phyloP scores from a whole-genome alignment of 2,888 invertebrate genomes.

The Eurytoma californica region DNA sequence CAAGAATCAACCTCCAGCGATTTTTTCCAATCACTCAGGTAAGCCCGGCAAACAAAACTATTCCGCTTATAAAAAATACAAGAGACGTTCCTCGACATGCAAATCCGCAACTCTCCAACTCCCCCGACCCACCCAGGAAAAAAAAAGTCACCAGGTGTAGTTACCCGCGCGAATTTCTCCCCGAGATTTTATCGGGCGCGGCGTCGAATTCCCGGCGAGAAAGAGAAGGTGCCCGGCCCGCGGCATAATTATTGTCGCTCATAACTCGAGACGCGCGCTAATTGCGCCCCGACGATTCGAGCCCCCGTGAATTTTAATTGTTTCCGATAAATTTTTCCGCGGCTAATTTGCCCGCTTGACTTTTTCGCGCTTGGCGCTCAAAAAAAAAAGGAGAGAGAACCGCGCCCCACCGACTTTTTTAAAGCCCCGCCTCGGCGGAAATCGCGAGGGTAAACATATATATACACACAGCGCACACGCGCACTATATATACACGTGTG shows the following conservation, averaged over 20 bases:
- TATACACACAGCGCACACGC: too few relatives aligned
- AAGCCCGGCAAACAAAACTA: neutral
- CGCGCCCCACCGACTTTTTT: conserved; percentile 16
- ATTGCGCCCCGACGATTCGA: conserved; percentile 37
- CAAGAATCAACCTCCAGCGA: too few relatives aligned
- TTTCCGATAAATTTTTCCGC: conserved; percentile 21
- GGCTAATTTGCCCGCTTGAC: conserved; percentile 21
- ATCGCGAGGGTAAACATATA: neutral
- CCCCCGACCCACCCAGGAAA: too few relatives aligned
- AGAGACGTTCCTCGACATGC: neutral
- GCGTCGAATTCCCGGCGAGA: neutral
- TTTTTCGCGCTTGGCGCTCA: neutral
- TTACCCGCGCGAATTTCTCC: conserved; percentile 17
- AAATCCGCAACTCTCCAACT: neutral
- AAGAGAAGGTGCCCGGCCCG: neutral
- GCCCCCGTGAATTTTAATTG: conserved; percentile 60
- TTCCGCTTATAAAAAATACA: neutral
- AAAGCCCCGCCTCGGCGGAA: neutral
- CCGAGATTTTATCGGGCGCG: conserved; percentile 40
- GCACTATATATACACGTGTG: neutral
- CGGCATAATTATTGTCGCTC: conserved; percentile 55
- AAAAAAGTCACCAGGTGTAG: too few relatives aligned
- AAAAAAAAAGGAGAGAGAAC: conserved; percentile 9
- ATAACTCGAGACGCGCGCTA: conserved; percentile 60
- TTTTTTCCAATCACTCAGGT: too few relatives aligned